Evolutionary conservation across 2,888 invertebrate species (phyloP).

Genomic region (Eupithecia vulgata): DNA sequence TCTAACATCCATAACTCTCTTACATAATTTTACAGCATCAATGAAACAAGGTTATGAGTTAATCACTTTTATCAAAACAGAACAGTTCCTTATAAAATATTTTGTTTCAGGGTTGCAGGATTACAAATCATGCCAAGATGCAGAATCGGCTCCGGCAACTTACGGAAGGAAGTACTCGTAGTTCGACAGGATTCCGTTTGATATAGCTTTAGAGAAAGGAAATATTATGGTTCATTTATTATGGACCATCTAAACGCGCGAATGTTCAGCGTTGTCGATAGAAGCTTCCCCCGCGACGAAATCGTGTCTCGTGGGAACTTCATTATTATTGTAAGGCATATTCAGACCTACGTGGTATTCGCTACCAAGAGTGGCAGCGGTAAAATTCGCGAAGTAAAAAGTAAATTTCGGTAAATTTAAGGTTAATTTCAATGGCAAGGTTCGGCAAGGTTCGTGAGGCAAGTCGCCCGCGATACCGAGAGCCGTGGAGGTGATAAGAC

Average conservation of each 20-base stretch:
- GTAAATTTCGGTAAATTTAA: too few relatives aligned
- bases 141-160: constrained; percentile 69
- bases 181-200: constrained; percentile 61
- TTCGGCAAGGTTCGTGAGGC: too few relatives aligned
- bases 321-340: neutral
- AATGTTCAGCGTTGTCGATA: neutral
- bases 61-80: too few relatives aligned
- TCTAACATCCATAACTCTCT: too few relatives aligned
- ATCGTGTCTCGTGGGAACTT: too few relatives aligned
- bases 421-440: too few relatives aligned
- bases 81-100: neutral
- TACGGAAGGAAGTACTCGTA: constrained; percentile 68
- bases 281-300: neutral
- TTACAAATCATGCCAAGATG: constrained; percentile 66
- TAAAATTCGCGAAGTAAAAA: neutral
- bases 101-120: constrained; percentile 68
- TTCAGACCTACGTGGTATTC: neutral
- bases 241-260: neutral
- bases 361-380: neutral
- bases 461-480: neutral
- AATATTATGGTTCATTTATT: too few relatives aligned
- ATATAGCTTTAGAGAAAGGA: neutral
- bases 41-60: too few relatives aligned
- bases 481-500: neutral
- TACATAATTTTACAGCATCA: too few relatives aligned